These are phyloP conservation scores for Beris chalybata DNA, from an alignment of 2,888 invertebrate species.

Conservation along the genomic window DNA sequence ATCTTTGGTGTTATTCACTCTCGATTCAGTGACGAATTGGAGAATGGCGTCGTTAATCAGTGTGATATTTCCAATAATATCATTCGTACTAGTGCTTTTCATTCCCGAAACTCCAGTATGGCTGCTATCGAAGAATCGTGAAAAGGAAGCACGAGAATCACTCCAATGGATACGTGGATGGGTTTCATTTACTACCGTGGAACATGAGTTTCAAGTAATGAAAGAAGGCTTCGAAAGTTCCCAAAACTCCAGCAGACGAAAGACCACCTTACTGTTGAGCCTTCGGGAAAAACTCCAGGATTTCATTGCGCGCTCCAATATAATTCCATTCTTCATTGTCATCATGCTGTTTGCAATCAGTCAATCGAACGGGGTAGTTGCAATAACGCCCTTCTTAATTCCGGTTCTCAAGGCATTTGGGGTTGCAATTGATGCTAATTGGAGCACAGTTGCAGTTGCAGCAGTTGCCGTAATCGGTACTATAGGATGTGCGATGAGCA, in stretches of 20 bases:
- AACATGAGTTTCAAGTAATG: constrained; percentile 38
- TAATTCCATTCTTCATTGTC: constrained; percentile 59
- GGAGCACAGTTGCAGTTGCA: constrained; percentile 60
- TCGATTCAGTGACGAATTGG: constrained; percentile 61
- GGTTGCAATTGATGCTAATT: constrained; percentile 51
- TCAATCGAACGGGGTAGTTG: constrained; percentile 58
- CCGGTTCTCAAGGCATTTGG: constrained; percentile 57
- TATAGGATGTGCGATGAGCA: constrained; percentile 54
- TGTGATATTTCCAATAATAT: constrained; percentile 57
- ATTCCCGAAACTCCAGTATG: constrained; percentile 65
- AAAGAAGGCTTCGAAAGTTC: constrained; percentile 32
- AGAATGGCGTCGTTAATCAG: constrained; percentile 59
- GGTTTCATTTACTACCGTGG: constrained; percentile 31
- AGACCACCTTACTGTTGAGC: constrained; percentile 41
- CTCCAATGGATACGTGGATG: constrained; percentile 60
- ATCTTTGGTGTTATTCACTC: constrained; percentile 58
- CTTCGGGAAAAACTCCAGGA: constrained; percentile 44
- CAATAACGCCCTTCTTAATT: constrained; percentile 61
- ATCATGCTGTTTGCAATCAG: constrained; percentile 61
- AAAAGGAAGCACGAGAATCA: constrained; percentile 59
- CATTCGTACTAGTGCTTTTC: constrained; percentile 59
- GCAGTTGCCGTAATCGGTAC: constrained; percentile 56
- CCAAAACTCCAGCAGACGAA: constrained; percentile 33
- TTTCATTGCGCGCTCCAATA: constrained; percentile 59
- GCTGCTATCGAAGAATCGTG: constrained; percentile 61